A percentile compares a stretch with the other conserved stretches of the same genome.
These are phyloP conservation scores for Mesaphorura yosii DNA, from an alignment of 1,140 invertebrate species.

Conservation along the genomic window DNA sequence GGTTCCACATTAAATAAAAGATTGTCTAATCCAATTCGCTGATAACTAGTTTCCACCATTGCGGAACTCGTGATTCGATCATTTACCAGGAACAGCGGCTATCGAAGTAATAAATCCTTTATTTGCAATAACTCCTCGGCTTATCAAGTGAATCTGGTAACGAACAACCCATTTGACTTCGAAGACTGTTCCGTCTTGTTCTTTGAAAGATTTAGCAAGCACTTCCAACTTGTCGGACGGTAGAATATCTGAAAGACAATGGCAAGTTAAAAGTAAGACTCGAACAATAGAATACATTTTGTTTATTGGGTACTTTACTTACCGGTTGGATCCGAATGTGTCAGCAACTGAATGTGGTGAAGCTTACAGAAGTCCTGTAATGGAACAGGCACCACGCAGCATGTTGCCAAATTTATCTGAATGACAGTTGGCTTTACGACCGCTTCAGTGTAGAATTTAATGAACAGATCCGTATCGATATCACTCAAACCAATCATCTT, in stretches of 20 bases:
- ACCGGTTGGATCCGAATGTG: slow-evolving; percentile 87
- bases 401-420: slow-evolving; percentile 89
- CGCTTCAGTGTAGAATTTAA: slow-evolving; percentile 63
- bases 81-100: neutral
- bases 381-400: slow-evolving; percentile 86
- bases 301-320: slow-evolving; percentile 32
- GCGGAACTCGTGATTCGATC: too few species aligned
- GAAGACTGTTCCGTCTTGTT: slow-evolving; percentile 2
- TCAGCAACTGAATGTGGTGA: slow-evolving; percentile 82
- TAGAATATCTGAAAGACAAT: slow-evolving; percentile 47
- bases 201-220: neutral
- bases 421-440: slow-evolving; percentile 74
- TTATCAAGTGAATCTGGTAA: slow-evolving; percentile 78
- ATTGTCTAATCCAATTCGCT: too few species aligned
- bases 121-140: slow-evolving; percentile 71
- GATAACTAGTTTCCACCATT: too few species aligned
- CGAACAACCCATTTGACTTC: slow-evolving; percentile 57
- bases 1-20: too few species aligned
- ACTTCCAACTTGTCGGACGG: slow-evolving; percentile 34
- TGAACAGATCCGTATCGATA: slow-evolving; percentile 66
- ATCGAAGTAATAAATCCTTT: slow-evolving; percentile 55
- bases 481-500: slow-evolving; percentile 74
- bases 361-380: slow-evolving; percentile 79
- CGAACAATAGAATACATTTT: neutral
- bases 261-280: slow-evolving; percentile 15